Evolutionary conservation across 92 coral and sea anemone species (phyloP), one percentile per base, ranked within the genome.

Genomic region (Siderastrea siderea): DNA sequence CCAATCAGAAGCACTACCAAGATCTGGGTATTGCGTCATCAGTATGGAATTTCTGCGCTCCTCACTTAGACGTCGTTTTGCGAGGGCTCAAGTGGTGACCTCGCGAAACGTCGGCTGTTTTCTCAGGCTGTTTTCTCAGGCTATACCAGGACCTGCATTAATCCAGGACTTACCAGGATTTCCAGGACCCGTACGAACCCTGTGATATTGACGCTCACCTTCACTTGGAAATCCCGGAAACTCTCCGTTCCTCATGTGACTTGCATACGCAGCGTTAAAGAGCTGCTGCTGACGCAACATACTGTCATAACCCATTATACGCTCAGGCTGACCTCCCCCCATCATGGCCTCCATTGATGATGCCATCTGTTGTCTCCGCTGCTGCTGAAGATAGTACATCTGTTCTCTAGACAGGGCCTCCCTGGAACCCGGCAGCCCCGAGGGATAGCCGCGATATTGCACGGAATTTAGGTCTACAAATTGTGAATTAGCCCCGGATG

Each of bases 231-330:
- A 90, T 68, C 94, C 84, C 0, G 93, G 91, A 74, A 79, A 93
- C 68, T 95, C 93, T 70, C 98, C 98, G 82, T 95, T 95, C 46
- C 96, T 91, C 98, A 95, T 91, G 57, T 95, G 98, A 87, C 94
- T 92, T 11, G 93, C 93, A 63, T 95, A 95, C 47, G 96, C 96
- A 14, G 98, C 98, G 68, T 93, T 94, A 69, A 95, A 88, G 53
- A 91, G 47, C 79, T 95, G 96, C 52, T 95, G 98, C 73, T 95
- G 98, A 75, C 96, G 94, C 58, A 95, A 77, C 96, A 95, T 95
- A 79, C 93, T 92, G 46, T 94, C 90, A 68, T 75, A 95, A 12
- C 96, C 90, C 89, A 95, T 93, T 90, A 95, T 83, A 58, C 91
- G 98, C 58, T 88, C 91, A 4, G 92, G 86, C 64, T 93, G 96